Conservation (phyloP, 1,140 invertebrate genomes). For the Rhysida immarginata region DNA sequence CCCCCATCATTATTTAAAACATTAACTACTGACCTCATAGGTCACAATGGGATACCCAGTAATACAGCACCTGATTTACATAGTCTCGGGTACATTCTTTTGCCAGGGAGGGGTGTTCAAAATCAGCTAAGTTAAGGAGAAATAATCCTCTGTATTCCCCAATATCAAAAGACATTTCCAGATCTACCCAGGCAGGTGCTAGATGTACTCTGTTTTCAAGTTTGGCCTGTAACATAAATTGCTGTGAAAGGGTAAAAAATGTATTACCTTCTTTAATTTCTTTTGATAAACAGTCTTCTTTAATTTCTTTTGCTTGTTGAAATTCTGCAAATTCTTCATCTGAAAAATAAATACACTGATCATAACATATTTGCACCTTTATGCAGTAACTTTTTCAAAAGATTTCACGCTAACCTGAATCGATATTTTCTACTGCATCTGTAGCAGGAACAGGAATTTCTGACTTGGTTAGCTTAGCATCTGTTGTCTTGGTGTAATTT, state of each 20-base stretch:
- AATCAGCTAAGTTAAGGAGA: too few species aligned
- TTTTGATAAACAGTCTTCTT: neutral
- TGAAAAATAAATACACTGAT: neutral
- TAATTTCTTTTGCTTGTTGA: neutral
- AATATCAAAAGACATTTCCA: too few species aligned
- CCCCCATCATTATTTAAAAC: too few species aligned
- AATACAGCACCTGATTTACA: too few species aligned
- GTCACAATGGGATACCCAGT: too few species aligned
- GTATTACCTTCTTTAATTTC: too few species aligned
- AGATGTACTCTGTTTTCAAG: neutral
- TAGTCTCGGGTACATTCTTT: too few species aligned
- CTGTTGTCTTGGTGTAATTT: neutral
- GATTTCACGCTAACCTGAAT: neutral
- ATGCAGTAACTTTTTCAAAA: neutral
- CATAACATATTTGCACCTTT: neutral
- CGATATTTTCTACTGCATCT: neutral
- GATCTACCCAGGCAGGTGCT: neutral
- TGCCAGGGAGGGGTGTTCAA: too few species aligned
- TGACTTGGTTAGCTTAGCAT: too few species aligned
- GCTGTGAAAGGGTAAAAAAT: too few species aligned
- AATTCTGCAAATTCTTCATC: neutral
- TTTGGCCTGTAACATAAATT: neutral
- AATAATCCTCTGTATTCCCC: too few species aligned
- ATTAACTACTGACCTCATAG: too few species aligned
- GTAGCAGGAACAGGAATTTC: neutral